Evolutionary conservation across 2,113 vertebrate species (phyloP).

Genomic region (Lepus americanus): DNA sequence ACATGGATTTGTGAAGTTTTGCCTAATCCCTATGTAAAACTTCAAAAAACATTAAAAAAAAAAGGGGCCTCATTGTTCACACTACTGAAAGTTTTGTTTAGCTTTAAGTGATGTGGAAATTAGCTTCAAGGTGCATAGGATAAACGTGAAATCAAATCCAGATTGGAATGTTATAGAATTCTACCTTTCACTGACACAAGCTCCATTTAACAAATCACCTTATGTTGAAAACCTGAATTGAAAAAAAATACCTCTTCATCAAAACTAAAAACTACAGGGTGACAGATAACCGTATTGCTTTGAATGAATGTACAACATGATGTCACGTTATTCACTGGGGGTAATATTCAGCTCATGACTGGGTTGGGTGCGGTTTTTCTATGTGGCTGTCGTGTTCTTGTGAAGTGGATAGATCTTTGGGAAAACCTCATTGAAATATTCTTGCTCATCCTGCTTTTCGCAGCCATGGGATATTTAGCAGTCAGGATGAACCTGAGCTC

Average conservation of each 20-base stretch:
- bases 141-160: conserved; percentile 17
- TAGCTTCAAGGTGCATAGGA: neutral
- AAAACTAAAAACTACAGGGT: neutral
- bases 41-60: neutral
- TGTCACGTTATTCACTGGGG: neutral
- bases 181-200: neutral
- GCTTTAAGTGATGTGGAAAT: conserved; percentile 40
- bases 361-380: neutral
- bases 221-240: neutral
- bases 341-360: conserved; percentile 13
- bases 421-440: conserved; percentile 35
- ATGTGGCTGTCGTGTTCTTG: neutral
- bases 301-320: conserved; percentile 26
- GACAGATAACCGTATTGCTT: neutral
- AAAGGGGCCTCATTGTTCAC: conserved; percentile 22
- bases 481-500: conserved; percentile 58
- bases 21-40: neutral
- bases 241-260: neutral
- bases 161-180: neutral
- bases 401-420: neutral
- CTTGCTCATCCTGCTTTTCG: neutral
- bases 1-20: neutral
- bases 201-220: conserved; percentile 30
- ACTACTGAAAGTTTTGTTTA: conserved; percentile 37
- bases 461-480: conserved; percentile 11